These are phyloP conservation scores for Chloromyia formosa DNA, from an alignment of 2,888 invertebrate species.

Conservation along the genomic window DNA sequence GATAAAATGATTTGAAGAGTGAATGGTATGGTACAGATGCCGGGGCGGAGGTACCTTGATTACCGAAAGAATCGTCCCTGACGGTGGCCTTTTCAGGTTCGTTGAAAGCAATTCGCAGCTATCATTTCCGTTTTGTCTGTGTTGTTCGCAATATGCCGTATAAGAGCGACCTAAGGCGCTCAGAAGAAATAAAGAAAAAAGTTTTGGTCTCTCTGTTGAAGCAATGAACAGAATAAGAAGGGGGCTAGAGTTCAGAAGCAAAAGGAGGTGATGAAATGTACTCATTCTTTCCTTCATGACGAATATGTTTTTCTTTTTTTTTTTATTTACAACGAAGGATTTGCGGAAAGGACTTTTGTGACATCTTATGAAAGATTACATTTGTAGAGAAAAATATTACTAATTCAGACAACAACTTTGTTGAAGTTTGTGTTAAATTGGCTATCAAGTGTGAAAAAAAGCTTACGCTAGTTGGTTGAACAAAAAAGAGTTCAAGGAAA, in stretches of 20 bases:
- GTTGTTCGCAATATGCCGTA: neutral
- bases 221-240: neutral
- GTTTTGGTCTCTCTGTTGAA: neutral
- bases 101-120: conserved; percentile 7
- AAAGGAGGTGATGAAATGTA: neutral
- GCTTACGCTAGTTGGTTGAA: no score
- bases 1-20: conserved; percentile 4
- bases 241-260: neutral
- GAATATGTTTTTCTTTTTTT: neutral
- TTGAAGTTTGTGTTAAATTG: neutral
- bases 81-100: neutral
- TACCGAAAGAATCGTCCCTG: neutral
- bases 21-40: neutral
- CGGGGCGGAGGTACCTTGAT: neutral
- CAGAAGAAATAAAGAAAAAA: neutral
- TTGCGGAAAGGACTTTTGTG: neutral
- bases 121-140: conserved; percentile 23
- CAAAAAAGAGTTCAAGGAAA: no score
- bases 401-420: neutral
- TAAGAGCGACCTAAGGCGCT: neutral
- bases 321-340: neutral
- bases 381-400: neutral
- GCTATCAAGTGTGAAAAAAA: neutral
- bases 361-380: neutral
- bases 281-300: neutral